These are phyloP conservation scores for Rhodeus uyekii DNA, from an alignment of 2,797 vertebrate genomes.

Conservation along the genomic window DNA sequence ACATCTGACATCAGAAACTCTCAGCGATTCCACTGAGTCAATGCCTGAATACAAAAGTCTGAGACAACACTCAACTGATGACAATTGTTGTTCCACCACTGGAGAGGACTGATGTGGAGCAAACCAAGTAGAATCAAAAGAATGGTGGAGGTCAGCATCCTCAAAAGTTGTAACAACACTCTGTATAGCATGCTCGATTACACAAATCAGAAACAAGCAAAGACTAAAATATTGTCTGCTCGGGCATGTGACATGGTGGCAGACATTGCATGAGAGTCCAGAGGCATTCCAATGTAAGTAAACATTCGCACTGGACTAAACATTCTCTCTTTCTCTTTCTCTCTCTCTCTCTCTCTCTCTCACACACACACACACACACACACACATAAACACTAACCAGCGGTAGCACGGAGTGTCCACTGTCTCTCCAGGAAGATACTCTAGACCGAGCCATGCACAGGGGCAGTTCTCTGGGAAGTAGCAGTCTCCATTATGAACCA, in stretches of 20 bases:
- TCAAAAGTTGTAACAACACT: background rate
- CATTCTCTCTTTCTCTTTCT: too few species aligned
- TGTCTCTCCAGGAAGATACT: slow-evolving; percentile 93
- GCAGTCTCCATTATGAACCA: slow-evolving; percentile 83
- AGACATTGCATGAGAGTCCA: background rate
- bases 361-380: too few species aligned
- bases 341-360: too few species aligned
- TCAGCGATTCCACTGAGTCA: background rate
- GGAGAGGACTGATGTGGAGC: background rate
- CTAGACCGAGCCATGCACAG: slow-evolving; percentile 93
- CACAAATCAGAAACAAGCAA: background rate
- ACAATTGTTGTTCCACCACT: background rate
- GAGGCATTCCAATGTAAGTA: background rate
- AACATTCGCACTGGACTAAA: background rate
- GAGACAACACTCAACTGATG: background rate
- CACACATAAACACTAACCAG: slow-evolving; percentile 87
- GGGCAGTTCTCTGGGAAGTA: slow-evolving; percentile 97
- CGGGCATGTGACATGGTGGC: background rate
- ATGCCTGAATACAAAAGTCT: background rate
- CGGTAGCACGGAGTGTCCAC: slow-evolving; percentile 93
- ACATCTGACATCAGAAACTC: background rate
- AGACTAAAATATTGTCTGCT: background rate
- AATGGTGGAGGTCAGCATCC: background rate
- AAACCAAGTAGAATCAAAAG: background rate
- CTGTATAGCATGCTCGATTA: background rate